Conservation (phyloP, 1,140 invertebrate species). For the Microplitis demolitor region DNA sequence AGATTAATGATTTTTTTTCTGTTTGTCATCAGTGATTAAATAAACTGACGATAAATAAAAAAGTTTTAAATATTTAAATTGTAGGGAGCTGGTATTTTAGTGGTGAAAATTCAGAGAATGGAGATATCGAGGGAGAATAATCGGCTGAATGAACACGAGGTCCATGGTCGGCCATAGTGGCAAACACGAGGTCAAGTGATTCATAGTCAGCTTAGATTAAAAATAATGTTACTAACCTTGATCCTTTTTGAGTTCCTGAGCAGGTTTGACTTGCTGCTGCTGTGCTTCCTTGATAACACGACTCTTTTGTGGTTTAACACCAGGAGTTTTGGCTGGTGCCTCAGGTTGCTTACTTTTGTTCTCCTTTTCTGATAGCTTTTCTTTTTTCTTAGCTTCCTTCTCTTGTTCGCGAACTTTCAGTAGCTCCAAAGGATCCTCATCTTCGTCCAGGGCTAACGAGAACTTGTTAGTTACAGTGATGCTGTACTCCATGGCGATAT, state of each 20-base stretch:
- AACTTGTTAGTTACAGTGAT: constrained; percentile 91
- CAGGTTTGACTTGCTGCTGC: constrained; percentile 62
- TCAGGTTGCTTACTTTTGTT: constrained; percentile 74
- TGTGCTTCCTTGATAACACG: constrained; percentile 74
- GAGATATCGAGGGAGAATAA: background rate
- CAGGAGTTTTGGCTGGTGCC: constrained; percentile 61
- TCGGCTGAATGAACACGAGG: constrained; percentile 38
- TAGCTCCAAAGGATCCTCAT: constrained; percentile 89
- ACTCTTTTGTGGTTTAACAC: constrained; percentile 54
- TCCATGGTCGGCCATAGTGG: constrained; percentile 16
- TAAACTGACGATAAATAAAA: too few species aligned
- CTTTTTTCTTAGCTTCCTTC: constrained; percentile 82
- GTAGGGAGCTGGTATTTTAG: background rate
- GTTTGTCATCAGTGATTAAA: too few species aligned
- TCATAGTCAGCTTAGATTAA: constrained; percentile 22
- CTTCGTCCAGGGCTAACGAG: constrained; percentile 84
- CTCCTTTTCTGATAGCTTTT: constrained; percentile 83
- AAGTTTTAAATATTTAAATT: too few species aligned
- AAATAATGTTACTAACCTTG: constrained; percentile 64
- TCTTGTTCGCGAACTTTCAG: constrained; percentile 78
- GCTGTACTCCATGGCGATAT: constrained; percentile 85
- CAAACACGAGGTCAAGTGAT: constrained; percentile 9
- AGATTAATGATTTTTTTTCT: too few species aligned
- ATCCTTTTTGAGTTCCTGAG: constrained; percentile 66
- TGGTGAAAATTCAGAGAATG: background rate